Evolutionary conservation across 2,797 vertebrate genomes (phyloP).

Genomic region (Dryobates pubescens): DNA sequence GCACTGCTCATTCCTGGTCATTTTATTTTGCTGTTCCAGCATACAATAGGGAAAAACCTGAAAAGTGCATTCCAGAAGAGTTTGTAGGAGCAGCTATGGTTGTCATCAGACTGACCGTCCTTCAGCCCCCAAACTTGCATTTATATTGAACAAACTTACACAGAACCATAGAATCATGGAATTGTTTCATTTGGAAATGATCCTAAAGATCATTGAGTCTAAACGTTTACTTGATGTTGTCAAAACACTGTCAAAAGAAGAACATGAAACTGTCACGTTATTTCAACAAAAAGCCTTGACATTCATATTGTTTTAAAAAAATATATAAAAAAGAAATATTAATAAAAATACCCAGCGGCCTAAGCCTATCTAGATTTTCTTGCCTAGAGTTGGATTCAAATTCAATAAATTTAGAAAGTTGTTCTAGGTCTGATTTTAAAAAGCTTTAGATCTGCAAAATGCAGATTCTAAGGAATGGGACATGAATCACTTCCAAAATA

Average conservation of each 20-base stretch:
- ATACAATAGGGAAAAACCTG: background rate
- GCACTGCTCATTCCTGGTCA: background rate
- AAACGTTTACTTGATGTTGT: too few relatives aligned
- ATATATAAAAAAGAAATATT: background rate
- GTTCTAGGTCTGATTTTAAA: background rate
- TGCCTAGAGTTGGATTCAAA: background rate
- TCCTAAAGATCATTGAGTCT: too few relatives aligned
- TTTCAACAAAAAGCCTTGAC: background rate
- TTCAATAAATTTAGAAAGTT: background rate
- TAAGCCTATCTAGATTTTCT: background rate
- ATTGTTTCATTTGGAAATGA: too few relatives aligned
- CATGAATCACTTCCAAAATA: background rate
- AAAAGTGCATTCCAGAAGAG: background rate
- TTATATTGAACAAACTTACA: background rate
- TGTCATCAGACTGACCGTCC: background rate
- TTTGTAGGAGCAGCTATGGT: background rate
- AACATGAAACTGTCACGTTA: background rate
- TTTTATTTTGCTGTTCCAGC: constrained; percentile 15
- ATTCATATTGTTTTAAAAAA: background rate
- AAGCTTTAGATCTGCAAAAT: background rate
- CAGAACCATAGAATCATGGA: too few relatives aligned
- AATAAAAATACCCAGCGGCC: background rate
- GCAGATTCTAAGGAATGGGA: background rate
- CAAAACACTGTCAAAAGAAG: too few relatives aligned
- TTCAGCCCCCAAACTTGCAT: background rate